phyloP scores from a whole-genome alignment of 2,888 invertebrate genomes.

The Cryptocheilus praepositus region DNA sequence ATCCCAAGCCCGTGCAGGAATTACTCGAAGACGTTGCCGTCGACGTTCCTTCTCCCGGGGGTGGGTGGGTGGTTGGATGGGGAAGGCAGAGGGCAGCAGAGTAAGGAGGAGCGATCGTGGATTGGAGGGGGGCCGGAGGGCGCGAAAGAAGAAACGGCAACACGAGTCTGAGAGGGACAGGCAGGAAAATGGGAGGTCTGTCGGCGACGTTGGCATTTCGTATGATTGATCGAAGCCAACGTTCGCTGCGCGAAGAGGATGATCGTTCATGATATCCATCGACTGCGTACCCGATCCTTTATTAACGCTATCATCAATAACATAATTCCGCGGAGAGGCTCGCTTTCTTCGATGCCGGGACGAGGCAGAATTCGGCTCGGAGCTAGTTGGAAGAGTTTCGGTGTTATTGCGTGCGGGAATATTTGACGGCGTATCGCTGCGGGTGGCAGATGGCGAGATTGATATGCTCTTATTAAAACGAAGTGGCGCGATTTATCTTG shows the following conservation, averaged over 20 bases:
- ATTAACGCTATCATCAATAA: constrained; percentile 57
- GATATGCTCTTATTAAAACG: no score
- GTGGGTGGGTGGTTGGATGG: not conserved
- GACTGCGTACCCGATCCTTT: constrained; percentile 54
- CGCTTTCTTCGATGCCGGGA: not conserved
- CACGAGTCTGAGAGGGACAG: constrained; percentile 43
- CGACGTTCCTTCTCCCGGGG: constrained; percentile 1
- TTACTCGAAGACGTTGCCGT: constrained; percentile 57
- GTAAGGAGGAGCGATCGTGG: no score
- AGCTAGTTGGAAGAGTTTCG: no score
- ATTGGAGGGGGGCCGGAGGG: constrained; percentile 13
- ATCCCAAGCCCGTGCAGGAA: constrained; percentile 52
- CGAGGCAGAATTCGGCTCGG: no score
- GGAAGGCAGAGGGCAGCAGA: no score
- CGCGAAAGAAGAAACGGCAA: constrained; percentile 57
- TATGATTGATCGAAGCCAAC: constrained; percentile 64
- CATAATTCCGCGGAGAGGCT: constrained; percentile 32
- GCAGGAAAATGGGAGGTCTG: constrained; percentile 53
- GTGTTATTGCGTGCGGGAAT: no score
- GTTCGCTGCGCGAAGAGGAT: constrained; percentile 43
- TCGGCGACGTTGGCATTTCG: constrained; percentile 59
- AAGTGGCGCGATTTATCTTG: no score
- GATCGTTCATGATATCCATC: constrained; percentile 60
- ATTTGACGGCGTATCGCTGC: no score
- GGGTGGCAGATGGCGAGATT: no score